Evolutionary conservation across 1,140 invertebrate species (phyloP), one percentile per base, ranked within the genome.

Genomic region (Diorhabda sublineata): DNA sequence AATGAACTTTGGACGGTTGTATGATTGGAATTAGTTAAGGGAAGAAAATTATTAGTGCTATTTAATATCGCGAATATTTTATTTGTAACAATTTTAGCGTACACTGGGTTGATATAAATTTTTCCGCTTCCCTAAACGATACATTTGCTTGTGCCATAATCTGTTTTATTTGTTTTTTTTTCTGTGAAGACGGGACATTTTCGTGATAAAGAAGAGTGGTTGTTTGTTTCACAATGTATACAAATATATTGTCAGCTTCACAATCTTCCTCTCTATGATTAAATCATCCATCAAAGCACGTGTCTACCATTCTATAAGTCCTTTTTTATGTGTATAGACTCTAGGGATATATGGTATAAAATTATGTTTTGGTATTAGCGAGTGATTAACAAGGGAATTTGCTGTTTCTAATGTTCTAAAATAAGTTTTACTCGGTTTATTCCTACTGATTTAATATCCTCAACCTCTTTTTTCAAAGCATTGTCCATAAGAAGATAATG

Each of bases 261-360:
- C 26, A 26, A 26, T 26, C 26, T 26, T 26, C 26, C 26, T 26
- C 26, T 26, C 26, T 26, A 26, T 60, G 58, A 41, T 6, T 26
- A 60, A 9, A 61, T 5, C 42, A 11, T 42, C 3, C 60, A 5
- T 11, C 5, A 41, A 61, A 61, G 42, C 7, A 42, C 1, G 60
- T 61, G 42, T 61, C 60, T 7, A 59, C 58, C 58, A 61, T 61
- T 41, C 41, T 61, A 61, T 61, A 42, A 61, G n/a, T 2, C 60
- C 60, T 41, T 61, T 61, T 41, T 41, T 8, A 61, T 61, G 60
- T 6, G 1, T 61, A 42, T 61, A 61, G 6, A 61, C 2, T 7
- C 4, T 11, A 11, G 60, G 60, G 41, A 61, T 61, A 61, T 61
- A 61, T 11, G 60, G 11, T 42, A 61, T 61, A 6, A 61, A 61